These are phyloP conservation scores for Natrix natrix DNA, from an alignment of 2,797 vertebrate species.

Conservation along the genomic window DNA sequence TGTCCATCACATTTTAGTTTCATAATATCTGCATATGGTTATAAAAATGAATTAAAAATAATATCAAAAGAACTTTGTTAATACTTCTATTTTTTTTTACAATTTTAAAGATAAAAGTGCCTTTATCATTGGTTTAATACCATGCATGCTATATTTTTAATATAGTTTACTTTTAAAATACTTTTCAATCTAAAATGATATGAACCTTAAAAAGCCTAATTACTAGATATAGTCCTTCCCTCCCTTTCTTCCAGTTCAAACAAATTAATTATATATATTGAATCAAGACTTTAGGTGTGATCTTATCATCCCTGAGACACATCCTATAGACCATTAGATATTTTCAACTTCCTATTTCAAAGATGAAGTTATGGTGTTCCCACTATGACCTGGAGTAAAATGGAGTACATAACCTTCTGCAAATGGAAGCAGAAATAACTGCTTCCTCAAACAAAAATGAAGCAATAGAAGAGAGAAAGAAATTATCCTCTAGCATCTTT, in stretches of 20 bases:
- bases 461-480: background rate
- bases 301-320: background rate
- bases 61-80: background rate
- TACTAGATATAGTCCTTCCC: background rate
- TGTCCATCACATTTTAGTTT: background rate
- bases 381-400: background rate
- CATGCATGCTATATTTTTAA: background rate
- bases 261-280: background rate
- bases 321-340: too few relatives aligned
- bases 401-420: background rate
- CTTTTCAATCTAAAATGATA: background rate
- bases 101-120: background rate
- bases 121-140: background rate
- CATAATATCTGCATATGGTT: background rate
- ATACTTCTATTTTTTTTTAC: background rate
- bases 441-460: background rate
- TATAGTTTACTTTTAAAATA: background rate
- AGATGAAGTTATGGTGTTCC: background rate
- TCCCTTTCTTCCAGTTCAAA: background rate
- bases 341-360: background rate
- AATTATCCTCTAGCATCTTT: background rate
- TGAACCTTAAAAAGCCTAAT: background rate
- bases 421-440: background rate
- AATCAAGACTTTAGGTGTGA: background rate
- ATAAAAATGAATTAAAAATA: background rate